Base-by-base conservation (phyloP, 2,113 vertebrate species). In the Sprattus sprattus region DNA sequence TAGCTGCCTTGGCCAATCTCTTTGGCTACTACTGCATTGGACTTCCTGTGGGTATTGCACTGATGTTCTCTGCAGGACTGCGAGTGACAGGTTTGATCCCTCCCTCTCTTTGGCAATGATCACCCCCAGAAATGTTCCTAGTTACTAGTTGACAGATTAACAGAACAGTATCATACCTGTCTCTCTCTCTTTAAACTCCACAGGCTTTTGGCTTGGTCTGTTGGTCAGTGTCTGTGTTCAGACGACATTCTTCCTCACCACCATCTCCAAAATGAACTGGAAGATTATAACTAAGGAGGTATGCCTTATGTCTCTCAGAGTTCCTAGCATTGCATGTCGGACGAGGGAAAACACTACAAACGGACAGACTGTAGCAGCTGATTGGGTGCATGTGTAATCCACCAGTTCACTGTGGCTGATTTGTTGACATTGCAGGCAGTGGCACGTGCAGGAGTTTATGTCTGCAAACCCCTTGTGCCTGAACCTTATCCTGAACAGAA, bases 181-280 rank as follows among this genome's bases (percentile, higher is more conserved):
- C 39, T 32, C 64, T 32, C 28, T 25, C 46, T 47, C 28, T 60
- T 45, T 0, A 0, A 86, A 80, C 18, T 39, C 85, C 82, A 16
- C 90, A 98, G 97, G 97, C 75, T 95, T 97, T 85, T 98, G 97
- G 97, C 86, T 95, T 0, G 97, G 97, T 5, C 92, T 97, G 45
- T 91, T 96, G 4, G 44, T 96, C 83, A 96, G 94, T 85, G 88
- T 93, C 0, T 46, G 89, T 3, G 44, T 96, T 11, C 97, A 98
- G 86, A 93, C 94, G 2, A 67, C 86, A 44, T 96, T 95, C 83
- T 97, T 96, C 89, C 89, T 94, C 0, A 64, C 67, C 57, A 93
- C 97, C 71, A 95, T 98, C 87, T 88, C 94, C 82, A 94, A 85
- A 1, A 92, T 97, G 25, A 94, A 98, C 60, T 97, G 97, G 97